These are phyloP conservation scores for Heteromyza rotundicornis DNA, from an alignment of 2,888 invertebrate genomes.

Conservation along the genomic window DNA sequence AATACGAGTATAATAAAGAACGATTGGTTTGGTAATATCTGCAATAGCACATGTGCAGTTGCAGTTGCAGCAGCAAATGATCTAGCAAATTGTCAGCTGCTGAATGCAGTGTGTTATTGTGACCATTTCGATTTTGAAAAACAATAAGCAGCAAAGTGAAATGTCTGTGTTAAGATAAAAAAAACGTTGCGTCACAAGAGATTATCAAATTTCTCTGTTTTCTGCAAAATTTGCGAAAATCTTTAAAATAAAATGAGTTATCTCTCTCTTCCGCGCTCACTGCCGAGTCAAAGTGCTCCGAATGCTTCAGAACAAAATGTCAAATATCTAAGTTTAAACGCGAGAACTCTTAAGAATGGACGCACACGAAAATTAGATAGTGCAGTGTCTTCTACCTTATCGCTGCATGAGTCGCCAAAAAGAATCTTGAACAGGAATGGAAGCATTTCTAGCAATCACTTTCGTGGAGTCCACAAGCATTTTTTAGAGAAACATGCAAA, in stretches of 20 bases:
- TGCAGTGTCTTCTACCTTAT: conserved; percentile 40
- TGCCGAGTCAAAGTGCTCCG: conserved; percentile 28
- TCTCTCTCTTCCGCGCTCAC: conserved; percentile 43
- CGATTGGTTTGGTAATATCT: too few species aligned
- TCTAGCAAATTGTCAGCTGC: too few species aligned
- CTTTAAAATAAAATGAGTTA: conserved; percentile 41
- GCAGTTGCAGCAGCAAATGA: too few species aligned
- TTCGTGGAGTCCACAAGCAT: conserved; percentile 80
- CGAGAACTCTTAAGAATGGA: conserved; percentile 29
- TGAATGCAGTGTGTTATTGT: too few species aligned
- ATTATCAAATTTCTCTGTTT: too few species aligned
- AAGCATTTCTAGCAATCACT: conserved; percentile 69
- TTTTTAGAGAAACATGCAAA: conserved; percentile 76
- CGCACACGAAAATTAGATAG: conserved; percentile 21
- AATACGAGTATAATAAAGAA: too few species aligned
- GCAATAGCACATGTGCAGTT: too few species aligned
- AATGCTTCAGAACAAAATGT: conserved; percentile 38
- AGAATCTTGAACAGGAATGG: conserved; percentile 62
- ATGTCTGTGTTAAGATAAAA: conserved; percentile 27
- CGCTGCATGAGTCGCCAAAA: conserved; percentile 41
- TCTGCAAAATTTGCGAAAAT: background rate
- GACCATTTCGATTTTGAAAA: too few species aligned
- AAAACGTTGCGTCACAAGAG: conserved; percentile 23
- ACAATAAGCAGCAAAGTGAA: conserved; percentile 15
- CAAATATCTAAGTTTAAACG: conserved; percentile 53